Evolutionary conservation across 2,888 invertebrate genomes (phyloP).

Genomic region (Drosophila borealis): DNA sequence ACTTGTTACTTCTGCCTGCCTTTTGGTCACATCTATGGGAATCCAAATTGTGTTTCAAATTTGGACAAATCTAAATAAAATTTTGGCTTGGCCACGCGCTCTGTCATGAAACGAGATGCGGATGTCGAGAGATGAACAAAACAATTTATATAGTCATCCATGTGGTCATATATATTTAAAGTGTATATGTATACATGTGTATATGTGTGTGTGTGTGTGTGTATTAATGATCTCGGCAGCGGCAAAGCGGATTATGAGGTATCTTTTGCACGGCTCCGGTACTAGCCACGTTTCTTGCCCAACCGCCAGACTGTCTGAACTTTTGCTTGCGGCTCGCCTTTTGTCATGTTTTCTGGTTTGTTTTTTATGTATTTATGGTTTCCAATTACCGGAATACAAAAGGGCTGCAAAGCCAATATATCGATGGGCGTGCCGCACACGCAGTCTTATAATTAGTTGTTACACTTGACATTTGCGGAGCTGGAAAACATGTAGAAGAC

Average conservation of each 20-base stretch:
- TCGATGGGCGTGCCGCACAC: slow-evolving; percentile 20
- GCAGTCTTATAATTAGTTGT: slow-evolving; percentile 27
- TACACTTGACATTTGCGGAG: slow-evolving; percentile 31
- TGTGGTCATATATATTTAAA: neutral
- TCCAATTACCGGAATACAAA: slow-evolving; percentile 51
- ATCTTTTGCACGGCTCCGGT: slow-evolving; percentile 54
- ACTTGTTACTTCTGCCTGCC: slow-evolving; percentile 13
- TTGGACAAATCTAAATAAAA: slow-evolving; percentile 64
- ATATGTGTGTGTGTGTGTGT: neutral
- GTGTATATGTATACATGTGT: neutral
- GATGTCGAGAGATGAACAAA: slow-evolving; percentile 42
- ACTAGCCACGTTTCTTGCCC: slow-evolving; percentile 52
- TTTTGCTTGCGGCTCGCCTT: slow-evolving; percentile 31
- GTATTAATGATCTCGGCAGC: slow-evolving; percentile 35
- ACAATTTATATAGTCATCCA: slow-evolving; percentile 41
- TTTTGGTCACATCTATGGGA: slow-evolving; percentile 21
- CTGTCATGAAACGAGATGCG: slow-evolving; percentile 34
- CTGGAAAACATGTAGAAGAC: neutral
- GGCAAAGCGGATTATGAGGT: slow-evolving; percentile 67
- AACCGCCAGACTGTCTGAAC: slow-evolving; percentile 18
- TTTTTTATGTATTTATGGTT: slow-evolving; percentile 66
- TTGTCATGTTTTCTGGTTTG: slow-evolving; percentile 49
- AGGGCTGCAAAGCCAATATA: slow-evolving; percentile 24
- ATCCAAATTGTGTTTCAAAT: slow-evolving; percentile 38
- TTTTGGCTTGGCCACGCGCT: slow-evolving; percentile 44